Evolutionary conservation across 1,140 invertebrate genomes (phyloP).

Genomic region (Anadara kagoshimensis): DNA sequence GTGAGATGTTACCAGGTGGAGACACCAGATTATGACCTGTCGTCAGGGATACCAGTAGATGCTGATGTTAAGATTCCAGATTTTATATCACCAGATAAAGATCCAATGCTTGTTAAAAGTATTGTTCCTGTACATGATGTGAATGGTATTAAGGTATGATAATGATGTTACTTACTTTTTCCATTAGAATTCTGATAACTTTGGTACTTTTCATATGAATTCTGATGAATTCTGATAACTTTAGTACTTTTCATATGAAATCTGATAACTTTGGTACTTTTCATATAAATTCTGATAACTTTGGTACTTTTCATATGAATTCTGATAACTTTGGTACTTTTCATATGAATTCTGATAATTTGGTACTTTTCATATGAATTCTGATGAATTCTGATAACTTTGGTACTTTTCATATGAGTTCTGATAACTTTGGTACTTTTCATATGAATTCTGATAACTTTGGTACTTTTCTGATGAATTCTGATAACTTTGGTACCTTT

Average conservation of each 20-base stretch:
- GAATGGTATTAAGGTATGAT: constrained; percentile 54
- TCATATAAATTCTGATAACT: background rate
- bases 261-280: background rate
- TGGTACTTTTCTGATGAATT: background rate
- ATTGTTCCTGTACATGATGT: constrained; percentile 49
- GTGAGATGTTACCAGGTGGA: too few relatives aligned
- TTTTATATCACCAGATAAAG: constrained; percentile 48
- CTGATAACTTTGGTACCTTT: background rate
- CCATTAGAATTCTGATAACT: background rate
- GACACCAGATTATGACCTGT: too few relatives aligned
- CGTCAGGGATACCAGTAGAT: too few relatives aligned
- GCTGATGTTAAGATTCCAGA: constrained; percentile 11
- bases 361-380: too few relatives aligned
- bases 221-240: background rate
- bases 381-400: background rate
- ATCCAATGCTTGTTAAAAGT: constrained; percentile 37
- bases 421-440: background rate
- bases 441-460: background rate
- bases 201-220: background rate
- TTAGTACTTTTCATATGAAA: background rate
- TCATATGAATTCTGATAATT: background rate
- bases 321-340: background rate
- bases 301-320: background rate
- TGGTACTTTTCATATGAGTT: background rate
- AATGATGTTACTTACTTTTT: background rate